phyloP scores from a whole-genome alignment of 2,113 vertebrate species.

The Myodes glareolus region DNA sequence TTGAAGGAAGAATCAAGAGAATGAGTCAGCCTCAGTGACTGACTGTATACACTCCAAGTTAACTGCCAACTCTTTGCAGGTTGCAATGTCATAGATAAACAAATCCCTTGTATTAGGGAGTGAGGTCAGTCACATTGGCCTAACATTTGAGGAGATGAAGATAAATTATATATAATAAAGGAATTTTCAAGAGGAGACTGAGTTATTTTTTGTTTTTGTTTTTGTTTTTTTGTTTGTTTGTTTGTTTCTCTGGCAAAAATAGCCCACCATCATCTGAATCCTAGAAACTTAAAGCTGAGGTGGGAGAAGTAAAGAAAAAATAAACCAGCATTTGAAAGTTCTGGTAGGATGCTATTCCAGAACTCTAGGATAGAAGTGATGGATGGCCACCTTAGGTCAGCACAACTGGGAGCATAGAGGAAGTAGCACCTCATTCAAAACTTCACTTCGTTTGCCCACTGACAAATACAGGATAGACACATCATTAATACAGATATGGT shows the following conservation, averaged over 20 bases:
- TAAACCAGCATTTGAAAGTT: background rate
- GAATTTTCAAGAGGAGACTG: background rate
- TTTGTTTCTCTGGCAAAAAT: background rate
- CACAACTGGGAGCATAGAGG: background rate
- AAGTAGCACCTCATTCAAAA: conserved; percentile 57
- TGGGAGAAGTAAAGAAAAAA: background rate
- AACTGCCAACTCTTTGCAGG: background rate
- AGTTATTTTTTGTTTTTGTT: too few species aligned
- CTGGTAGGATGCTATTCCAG: background rate
- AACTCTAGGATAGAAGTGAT: background rate
- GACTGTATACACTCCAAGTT: background rate
- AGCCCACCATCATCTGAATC: background rate
- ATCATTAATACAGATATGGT: conserved; percentile 52
- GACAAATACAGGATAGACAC: conserved; percentile 18
- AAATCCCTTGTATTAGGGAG: background rate
- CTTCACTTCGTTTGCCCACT: conserved; percentile 32
- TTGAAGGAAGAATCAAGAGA: background rate
- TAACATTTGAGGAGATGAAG: background rate
- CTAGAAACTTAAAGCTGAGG: background rate
- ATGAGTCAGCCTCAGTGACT: background rate
- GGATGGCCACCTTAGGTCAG: conserved; percentile 31
- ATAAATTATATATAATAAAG: background rate
- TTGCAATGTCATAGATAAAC: background rate
- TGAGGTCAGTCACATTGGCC: background rate
- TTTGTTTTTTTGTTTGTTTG: too few species aligned